Conservation (phyloP, 2,113 vertebrate genomes). For the Hypomesus transpacificus region DNA sequence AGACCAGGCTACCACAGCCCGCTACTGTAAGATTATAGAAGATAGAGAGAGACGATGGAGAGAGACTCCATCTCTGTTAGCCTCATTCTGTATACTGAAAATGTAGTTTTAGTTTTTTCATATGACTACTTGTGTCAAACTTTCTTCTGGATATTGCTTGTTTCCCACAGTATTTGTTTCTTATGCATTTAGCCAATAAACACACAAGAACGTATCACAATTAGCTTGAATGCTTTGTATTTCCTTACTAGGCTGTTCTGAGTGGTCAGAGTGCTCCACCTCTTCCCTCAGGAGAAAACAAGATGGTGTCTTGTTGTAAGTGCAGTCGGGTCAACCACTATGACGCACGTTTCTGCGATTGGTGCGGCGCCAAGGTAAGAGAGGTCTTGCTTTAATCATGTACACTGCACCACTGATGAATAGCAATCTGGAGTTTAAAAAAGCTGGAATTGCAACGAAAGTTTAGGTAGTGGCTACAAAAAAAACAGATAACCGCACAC, state of each 20-base stretch:
- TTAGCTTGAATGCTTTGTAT: not conserved
- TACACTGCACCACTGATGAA: no score
- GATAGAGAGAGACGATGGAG: not conserved
- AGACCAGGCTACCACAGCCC: slow-evolving; percentile 66
- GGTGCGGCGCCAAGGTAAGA: slow-evolving; percentile 80
- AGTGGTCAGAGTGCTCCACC: slow-evolving; percentile 43
- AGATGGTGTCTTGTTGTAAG: slow-evolving; percentile 71
- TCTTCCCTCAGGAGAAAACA: slow-evolving; percentile 37
- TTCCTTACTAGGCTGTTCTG: slow-evolving; percentile 41
- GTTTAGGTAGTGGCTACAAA: no score
- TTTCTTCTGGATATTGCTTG: no score
- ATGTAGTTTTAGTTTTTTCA: no score
- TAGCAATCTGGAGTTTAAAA: no score
- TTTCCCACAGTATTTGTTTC: no score
- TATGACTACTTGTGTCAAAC: no score
- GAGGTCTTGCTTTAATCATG: not conserved
- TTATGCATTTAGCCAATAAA: not conserved
- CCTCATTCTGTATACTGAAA: not conserved
- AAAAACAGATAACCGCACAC: no score
- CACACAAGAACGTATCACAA: not conserved
- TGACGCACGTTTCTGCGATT: slow-evolving; percentile 79
- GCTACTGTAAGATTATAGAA: slow-evolving; percentile 62
- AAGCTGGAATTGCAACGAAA: no score
- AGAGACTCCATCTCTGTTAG: not conserved
- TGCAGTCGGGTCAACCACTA: slow-evolving; percentile 68